Evolutionary conservation across 2,113 vertebrate genomes (phyloP).

Genomic region (human): GRCh38 chr1:110760001-110760500

Average conservation of each 20-base stretch:
- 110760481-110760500: background rate
- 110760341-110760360: background rate
- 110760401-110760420: background rate
- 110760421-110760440: background rate
- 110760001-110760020: background rate
- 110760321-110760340: background rate
- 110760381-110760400: background rate
- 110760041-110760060: background rate
- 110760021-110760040: background rate
- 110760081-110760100: background rate
- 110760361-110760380: background rate
- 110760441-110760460: background rate
- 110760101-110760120: conserved; percentile 27
- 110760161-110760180: background rate
- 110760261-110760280: background rate
- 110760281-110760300: background rate
- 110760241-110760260: background rate
- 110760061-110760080: background rate
- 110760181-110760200: background rate
- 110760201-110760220: conserved; percentile 6
- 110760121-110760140: background rate
- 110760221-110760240: background rate
- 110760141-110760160: background rate
- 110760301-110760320: background rate
- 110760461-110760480: background rate